Conservation (phyloP, 1,140 invertebrate species). For the Trachelipus rathkii region DNA sequence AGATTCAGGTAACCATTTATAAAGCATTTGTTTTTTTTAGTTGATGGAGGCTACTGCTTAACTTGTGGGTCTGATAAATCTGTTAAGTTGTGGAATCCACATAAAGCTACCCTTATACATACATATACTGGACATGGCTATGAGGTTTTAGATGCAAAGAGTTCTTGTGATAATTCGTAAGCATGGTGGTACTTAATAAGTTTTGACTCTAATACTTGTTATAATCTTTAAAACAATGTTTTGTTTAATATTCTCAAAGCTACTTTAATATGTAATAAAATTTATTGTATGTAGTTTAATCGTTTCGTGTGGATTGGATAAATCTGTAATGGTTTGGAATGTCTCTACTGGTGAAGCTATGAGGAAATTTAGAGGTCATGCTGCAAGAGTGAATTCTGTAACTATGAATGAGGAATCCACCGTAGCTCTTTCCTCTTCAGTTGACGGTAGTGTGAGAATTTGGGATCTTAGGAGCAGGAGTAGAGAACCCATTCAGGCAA, state of each 20-base stretch:
- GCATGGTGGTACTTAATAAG: too few species aligned
- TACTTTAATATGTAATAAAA: too few species aligned
- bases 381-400: constrained; percentile 79
- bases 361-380: constrained; percentile 78
- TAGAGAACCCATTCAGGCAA: constrained; percentile 68
- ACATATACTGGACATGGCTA: constrained; percentile 92
- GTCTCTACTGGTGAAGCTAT: constrained; percentile 76
- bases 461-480: constrained; percentile 79
- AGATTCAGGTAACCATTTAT: too few species aligned
- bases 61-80: constrained; percentile 93
- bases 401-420: constrained; percentile 91
- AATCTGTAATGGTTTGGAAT: constrained; percentile 85
- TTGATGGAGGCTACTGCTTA: constrained; percentile 90
- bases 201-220: too few species aligned
- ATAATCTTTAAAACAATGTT: too few species aligned
- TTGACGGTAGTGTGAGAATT: constrained; percentile 83
- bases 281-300: constrained; percentile 68
- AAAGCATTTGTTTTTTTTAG: constrained; percentile 47
- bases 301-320: constrained; percentile 79
- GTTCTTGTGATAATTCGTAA: constrained; percentile 75
- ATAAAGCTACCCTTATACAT: constrained; percentile 70
- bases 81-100: constrained; percentile 94
- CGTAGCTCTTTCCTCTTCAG: constrained; percentile 80
- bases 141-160: constrained; percentile 86
- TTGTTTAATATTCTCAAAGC: too few species aligned